Evolutionary conservation across 2,113 vertebrate genomes (phyloP), one percentile per base, ranked within the genome.

Genomic region (Thomomys bottae): DNA sequence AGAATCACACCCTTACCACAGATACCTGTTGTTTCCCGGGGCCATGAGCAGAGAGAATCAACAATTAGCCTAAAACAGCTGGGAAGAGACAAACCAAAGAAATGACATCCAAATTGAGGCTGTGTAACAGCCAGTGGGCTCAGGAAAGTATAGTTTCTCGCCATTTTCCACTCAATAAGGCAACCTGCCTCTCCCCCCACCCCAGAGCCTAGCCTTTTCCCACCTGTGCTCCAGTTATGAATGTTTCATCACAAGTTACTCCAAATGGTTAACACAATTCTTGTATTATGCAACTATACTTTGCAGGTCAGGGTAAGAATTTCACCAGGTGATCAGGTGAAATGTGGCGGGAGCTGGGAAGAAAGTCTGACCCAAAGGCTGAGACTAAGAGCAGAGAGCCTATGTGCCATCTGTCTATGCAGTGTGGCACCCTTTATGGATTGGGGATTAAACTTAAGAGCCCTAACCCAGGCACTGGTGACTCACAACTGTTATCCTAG

Each of bases 361-460:
- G 63, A 59, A n/a, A n/a, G n/a, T n/a, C n/a, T n/a, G n/a, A 21
- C 49, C 70, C 38, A 8, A 28, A 42, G 23, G 9, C 3, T 45
- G 15, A 1, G 57, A 61, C 70, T 32, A 28, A n/a, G 6, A 15
- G 68, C 38, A 59, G 38, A 32, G 30, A 4, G 2, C 8, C 49
- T 6, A 18, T 0, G 0, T 0, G 7, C 3, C 10, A 71, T 34
- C 45, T 78, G 75, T 61, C 68, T n/a, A 6, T 1, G 12, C 0
- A 0, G 20, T 1, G 8, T 49, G 32, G 42, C 20, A 30, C 75
- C 61, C 88, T 82, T 21, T 12, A 4, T 23, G 7, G 38, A 73
- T 0, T 59, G 57, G 20, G 57, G 42, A 49, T 49, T 49, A 12
- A 49, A 49, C 14, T 49, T 49, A 49, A 49, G 45, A 49, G 45